Evolutionary conservation across 2,113 vertebrate species (phyloP), one percentile per base, ranked within the genome.

Genomic region (Lagopus muta): DNA sequence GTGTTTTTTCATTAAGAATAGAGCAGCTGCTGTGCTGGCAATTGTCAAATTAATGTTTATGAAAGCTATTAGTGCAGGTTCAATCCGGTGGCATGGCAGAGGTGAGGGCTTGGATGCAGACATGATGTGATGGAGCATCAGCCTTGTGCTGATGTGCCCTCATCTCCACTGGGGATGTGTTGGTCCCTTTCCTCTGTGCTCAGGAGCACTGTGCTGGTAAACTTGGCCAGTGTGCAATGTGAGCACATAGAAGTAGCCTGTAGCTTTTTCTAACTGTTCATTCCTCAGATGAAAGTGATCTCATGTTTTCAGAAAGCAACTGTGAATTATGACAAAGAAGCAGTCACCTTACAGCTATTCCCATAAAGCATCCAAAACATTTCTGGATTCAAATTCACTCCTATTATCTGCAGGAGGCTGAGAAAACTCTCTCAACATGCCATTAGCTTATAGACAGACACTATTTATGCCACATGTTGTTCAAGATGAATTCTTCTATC

Each of bases 1-100:
- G 96, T 97, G 76, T 96, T 97, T 96, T 95, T 95, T 96, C 95
- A 94, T 97, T 94, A 97, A 88, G 94, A 96, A 95, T 94, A 94
- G 95, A 97, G 76, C 93, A 96, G 95, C 96, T 97, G 97, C 74
- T 93, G 52, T 88, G 86, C 91, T 96, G 91, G 84, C 91, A 90
- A 87, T 91, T 96, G 90, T 96, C 89, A 93, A 86, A 96, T 90
- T 87, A 77, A 72, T 91, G 90, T 92, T 95, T 93, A 50, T 78
- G 83, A 83, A 50, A 78, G 45, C 52, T 82, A 95, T 92, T 95
- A 93, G 72, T 72, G 76, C 74, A 86, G 70, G 80, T 90, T 96
- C 89, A 88, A 81, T 86, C 86, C 14, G 19, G 88, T 55, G 61
- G 32, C 66, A 8, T 38, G 79, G 42, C 48, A 45, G 61, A 83